Evolutionary conservation across 1,140 invertebrate genomes (phyloP).

Genomic region (Pristionchus pacificus): DNA sequence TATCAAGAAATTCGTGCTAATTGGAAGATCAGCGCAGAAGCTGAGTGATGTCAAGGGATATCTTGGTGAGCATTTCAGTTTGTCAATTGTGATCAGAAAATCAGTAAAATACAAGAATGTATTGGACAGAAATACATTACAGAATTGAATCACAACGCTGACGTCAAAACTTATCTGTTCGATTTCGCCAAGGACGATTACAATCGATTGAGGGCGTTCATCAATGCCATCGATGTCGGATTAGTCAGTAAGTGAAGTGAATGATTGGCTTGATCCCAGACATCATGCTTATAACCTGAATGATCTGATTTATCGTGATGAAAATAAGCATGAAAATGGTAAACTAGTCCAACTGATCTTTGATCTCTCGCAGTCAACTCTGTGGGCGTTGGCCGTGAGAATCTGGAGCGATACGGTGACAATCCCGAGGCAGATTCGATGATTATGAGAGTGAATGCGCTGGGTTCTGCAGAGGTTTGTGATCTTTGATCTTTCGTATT

Average conservation of each 20-base stretch:
- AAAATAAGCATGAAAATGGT: not conserved
- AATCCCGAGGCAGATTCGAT: conserved; percentile 44
- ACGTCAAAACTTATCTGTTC: conserved; percentile 45
- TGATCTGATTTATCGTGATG: not conserved
- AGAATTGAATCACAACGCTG: conserved; percentile 38
- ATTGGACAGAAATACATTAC: conserved; percentile 10
- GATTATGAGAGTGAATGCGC: conserved; percentile 49
- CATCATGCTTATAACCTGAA: too few species aligned
- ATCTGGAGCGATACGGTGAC: conserved; percentile 50
- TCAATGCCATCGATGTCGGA: conserved; percentile 46
- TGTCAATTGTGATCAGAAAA: conserved; percentile 5
- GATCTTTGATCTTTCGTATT: not conserved
- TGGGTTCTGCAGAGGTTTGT: conserved; percentile 48
- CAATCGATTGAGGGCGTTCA: conserved; percentile 32
- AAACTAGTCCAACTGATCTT: conserved; percentile 2
- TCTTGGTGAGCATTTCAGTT: conserved; percentile 14
- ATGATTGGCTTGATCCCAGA: too few species aligned
- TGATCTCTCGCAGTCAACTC: conserved; percentile 42
- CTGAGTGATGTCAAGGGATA: conserved; percentile 16
- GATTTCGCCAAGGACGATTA: conserved; percentile 47
- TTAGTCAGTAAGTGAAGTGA: conserved; percentile 44
- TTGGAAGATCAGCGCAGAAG: conserved; percentile 28
- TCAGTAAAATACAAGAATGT: not conserved
- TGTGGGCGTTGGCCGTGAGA: conserved; percentile 52
- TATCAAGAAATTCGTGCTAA: conserved; percentile 29